phyloP scores from a whole-genome alignment of 2,888 invertebrate species.

The Drosophila prostipennis region DNA sequence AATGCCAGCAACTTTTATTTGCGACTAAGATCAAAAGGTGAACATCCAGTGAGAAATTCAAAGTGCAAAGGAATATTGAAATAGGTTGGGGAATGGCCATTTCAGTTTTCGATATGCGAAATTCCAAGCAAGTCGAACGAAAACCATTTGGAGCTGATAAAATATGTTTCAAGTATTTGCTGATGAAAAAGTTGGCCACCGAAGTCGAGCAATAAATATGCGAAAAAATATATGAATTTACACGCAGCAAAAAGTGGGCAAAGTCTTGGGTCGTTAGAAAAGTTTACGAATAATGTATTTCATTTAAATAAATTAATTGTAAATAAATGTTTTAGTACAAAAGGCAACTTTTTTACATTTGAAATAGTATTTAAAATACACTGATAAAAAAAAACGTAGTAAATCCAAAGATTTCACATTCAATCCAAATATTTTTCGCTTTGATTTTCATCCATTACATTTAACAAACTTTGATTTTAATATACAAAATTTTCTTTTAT shows the following conservation, averaged over 20 bases:
- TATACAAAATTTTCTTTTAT: no score
- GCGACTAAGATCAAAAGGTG: slow-evolving; percentile 67
- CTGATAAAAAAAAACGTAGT: no score
- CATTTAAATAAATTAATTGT: no score
- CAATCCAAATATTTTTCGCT: no score
- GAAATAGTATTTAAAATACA: no score
- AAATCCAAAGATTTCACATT: no score
- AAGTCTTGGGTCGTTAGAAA: no score
- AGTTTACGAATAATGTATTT: no score
- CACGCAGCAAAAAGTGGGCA: not conserved
- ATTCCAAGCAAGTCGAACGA: slow-evolving; percentile 14
- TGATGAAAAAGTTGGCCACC: slow-evolving; percentile 21
- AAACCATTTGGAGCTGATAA: slow-evolving; percentile 33
- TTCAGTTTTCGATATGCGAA: slow-evolving; percentile 30
- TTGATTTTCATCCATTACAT: no score
- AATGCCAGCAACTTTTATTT: slow-evolving; percentile 33
- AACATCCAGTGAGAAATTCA: slow-evolving; percentile 52
- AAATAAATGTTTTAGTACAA: no score
- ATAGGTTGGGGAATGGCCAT: slow-evolving; percentile 12
- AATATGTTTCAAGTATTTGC: slow-evolving; percentile 38
- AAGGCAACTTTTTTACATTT: no score
- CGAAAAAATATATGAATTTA: not conserved
- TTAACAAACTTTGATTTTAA: no score
- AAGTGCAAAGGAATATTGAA: slow-evolving; percentile 23
- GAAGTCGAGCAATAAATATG: slow-evolving; percentile 20